A percentile compares a stretch with the other conserved stretches of the same genome.
Evolutionary conservation across 2,888 invertebrate species (phyloP).

Genomic region (Campaea margaritaria): DNA sequence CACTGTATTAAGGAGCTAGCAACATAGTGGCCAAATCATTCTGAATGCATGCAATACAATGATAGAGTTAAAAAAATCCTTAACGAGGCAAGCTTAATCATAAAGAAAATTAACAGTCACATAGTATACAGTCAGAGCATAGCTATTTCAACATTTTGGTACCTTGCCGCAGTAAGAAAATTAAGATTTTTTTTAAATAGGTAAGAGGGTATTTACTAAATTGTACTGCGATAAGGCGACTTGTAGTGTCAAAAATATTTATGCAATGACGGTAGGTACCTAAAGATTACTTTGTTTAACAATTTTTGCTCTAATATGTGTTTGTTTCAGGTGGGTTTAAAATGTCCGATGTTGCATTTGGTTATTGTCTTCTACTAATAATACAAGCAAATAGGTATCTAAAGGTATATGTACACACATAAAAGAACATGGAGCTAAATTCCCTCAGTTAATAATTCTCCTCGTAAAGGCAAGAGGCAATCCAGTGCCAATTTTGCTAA

Average conservation of each 20-base stretch:
- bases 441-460: slow-evolving; percentile 38
- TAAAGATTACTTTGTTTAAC: slow-evolving; percentile 3
- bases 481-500: slow-evolving; percentile 61
- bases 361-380: slow-evolving; percentile 58
- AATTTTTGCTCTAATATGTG: slow-evolving; percentile 28
- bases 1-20: slow-evolving; percentile 17
- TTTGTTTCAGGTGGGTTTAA: slow-evolving; percentile 61
- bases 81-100: slow-evolving; percentile 48
- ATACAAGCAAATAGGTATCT: slow-evolving; percentile 57
- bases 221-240: not conserved
- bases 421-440: slow-evolving; percentile 46
- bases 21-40: slow-evolving; percentile 9
- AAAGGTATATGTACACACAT: slow-evolving; percentile 55
- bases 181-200: slow-evolving; percentile 1
- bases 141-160: not conserved
- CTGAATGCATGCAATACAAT: slow-evolving; percentile 20
- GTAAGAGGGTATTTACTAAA: not conserved
- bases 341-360: slow-evolving; percentile 62
- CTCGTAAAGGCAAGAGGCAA: slow-evolving; percentile 59
- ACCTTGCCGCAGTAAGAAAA: not conserved
- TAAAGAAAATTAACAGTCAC: slow-evolving; percentile 8
- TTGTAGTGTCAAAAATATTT: slow-evolving; percentile 1
- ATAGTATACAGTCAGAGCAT: slow-evolving; percentile 5
- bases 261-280: slow-evolving; percentile 7
- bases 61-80: slow-evolving; percentile 30